Conservation (phyloP, 1,140 invertebrate genomes). For the Anastrepha ludens region DNA sequence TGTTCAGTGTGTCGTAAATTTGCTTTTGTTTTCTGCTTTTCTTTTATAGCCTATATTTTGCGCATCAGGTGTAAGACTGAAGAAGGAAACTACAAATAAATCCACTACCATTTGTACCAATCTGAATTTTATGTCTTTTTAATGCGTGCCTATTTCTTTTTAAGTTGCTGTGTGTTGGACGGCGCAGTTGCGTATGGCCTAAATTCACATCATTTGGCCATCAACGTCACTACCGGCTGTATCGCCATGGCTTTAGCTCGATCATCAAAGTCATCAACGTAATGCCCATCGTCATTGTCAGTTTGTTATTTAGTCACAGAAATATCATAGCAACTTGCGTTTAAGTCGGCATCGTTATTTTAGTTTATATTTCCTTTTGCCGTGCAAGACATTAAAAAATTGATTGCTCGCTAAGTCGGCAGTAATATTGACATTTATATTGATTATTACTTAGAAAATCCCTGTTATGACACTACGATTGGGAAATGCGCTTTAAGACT, state of each 20-base stretch:
- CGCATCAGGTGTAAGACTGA: not conserved
- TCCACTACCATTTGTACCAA: not conserved
- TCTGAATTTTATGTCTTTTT: not conserved
- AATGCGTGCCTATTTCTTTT: not conserved
- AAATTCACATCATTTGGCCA: constrained; percentile 12
- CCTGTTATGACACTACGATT: too few species aligned
- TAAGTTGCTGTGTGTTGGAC: not conserved
- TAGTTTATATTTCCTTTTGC: too few species aligned
- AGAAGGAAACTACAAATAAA: not conserved
- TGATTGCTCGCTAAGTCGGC: too few species aligned
- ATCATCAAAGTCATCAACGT: not conserved
- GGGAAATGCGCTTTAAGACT: too few species aligned
- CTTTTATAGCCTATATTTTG: constrained; percentile 16
- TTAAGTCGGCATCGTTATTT: too few species aligned
- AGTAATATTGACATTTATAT: too few species aligned
- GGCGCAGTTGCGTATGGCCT: not conserved
- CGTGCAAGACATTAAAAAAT: too few species aligned
- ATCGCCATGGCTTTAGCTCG: not conserved
- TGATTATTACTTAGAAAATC: too few species aligned
- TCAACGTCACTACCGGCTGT: constrained; percentile 10
- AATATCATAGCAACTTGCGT: too few species aligned
- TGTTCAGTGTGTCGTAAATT: not conserved
- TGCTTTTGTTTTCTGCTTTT: constrained; percentile 9
- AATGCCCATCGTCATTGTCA: not conserved
- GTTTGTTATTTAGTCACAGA: not conserved